Percentiles rank a stretch among this genome's conserved stretches.
Conservation (phyloP, 1,140 invertebrate genomes). For the Diabrotica undecimpunctata region DNA sequence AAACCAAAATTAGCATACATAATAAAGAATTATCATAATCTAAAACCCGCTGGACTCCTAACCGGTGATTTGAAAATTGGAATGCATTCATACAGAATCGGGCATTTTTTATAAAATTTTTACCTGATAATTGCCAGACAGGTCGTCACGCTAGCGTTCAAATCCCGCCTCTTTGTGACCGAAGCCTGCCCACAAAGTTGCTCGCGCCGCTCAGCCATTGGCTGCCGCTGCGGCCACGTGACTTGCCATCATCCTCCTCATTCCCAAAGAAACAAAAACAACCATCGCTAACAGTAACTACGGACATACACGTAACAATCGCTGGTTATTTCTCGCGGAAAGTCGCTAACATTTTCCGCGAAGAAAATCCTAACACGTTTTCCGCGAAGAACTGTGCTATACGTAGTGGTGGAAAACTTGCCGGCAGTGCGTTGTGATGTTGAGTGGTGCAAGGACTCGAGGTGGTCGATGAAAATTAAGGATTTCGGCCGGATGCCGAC, state of each 20-base stretch:
- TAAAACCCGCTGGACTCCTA: not conserved
- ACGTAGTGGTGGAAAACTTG: constrained; percentile 2
- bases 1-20: constrained; percentile 11
- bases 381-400: not conserved
- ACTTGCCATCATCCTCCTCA: constrained; percentile 46
- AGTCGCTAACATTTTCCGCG: constrained; percentile 34
- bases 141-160: constrained; percentile 41
- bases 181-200: constrained; percentile 32
- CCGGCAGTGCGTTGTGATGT: constrained; percentile 17
- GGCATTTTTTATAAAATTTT: constrained; percentile 42
- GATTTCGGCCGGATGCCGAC: constrained; percentile 45
- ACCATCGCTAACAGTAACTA: constrained; percentile 47
- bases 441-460: constrained; percentile 16
- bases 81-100: constrained; percentile 33
- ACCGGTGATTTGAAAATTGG: constrained; percentile 16
- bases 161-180: constrained; percentile 36
- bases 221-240: constrained; percentile 40
- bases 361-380: constrained; percentile 7
- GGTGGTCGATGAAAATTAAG: constrained; percentile 41
- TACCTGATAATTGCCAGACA: constrained; percentile 43
- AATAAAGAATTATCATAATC: constrained; percentile 14
- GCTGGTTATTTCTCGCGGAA: constrained; percentile 45
- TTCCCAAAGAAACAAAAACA: constrained; percentile 49
- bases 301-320: constrained; percentile 47
- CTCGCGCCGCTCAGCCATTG: constrained; percentile 37